Conservation (phyloP, 1,140 invertebrate genomes). For the Dryas iulia region DNA sequence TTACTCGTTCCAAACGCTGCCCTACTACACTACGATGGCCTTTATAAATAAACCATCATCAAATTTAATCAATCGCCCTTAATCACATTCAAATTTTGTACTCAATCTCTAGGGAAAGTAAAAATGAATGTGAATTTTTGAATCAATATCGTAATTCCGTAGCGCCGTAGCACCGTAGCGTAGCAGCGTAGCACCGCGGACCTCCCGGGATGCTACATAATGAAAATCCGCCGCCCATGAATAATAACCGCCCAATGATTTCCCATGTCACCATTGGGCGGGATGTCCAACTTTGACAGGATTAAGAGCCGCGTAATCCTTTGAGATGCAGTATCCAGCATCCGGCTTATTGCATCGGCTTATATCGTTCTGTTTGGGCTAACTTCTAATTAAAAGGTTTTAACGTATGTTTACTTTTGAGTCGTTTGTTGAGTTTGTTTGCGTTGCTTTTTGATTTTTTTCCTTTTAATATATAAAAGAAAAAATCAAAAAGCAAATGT, state of each 20-base stretch:
- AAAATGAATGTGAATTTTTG: background rate
- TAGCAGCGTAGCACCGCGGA: background rate
- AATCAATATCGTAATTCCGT: background rate
- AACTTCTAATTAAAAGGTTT: constrained; percentile 9
- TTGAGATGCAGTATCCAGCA: constrained; percentile 8
- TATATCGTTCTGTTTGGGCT: constrained; percentile 14
- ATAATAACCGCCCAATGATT: constrained; percentile 47
- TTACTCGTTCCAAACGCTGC: too few species aligned
- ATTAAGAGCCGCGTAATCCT: constrained; percentile 18
- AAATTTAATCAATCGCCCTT: background rate
- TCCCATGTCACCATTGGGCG: constrained; percentile 38
- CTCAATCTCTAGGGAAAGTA: background rate
- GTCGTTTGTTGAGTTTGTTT: background rate
- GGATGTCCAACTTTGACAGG: constrained; percentile 31
- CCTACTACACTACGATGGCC: too few species aligned
- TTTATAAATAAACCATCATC: background rate
- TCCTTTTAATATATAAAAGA: background rate
- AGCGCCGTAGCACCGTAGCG: background rate
- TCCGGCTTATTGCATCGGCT: constrained; percentile 19
- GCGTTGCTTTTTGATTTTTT: background rate
- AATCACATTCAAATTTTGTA: background rate
- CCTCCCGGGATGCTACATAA: background rate
- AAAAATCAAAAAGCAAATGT: too few species aligned
- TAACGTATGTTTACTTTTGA: background rate
- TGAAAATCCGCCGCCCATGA: constrained; percentile 32